A percentile compares a stretch with the other conserved stretches of the same genome.
Conservation (phyloP, 92 coral and sea anemone genomes). For the Phenganax marumi region DNA sequence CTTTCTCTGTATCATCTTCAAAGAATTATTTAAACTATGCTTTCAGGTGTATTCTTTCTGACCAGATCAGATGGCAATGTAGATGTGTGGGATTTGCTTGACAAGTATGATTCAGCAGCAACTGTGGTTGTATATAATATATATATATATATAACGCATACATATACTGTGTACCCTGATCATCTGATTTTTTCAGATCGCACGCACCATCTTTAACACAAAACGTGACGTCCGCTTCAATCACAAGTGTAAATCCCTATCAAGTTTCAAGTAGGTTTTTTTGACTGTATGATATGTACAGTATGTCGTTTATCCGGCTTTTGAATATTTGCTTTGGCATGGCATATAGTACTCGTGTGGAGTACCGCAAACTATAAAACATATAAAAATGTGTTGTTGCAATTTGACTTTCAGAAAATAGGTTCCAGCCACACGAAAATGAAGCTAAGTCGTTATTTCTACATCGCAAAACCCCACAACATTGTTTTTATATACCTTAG, state of each 20-base stretch:
- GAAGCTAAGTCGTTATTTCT: too few relatives aligned
- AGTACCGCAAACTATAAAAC: background rate
- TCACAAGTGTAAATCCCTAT: slow-evolving; percentile 85
- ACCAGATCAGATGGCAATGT: slow-evolving; percentile 93
- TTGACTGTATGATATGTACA: background rate
- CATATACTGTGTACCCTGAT: background rate
- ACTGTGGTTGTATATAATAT: background rate
- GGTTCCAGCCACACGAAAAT: too few relatives aligned
- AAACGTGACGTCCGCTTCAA: slow-evolving; percentile 85
- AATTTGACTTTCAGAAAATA: too few relatives aligned
- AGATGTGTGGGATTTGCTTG: slow-evolving; percentile 96
- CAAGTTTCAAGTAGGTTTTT: slow-evolving; percentile 85
- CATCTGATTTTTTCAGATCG: slow-evolving; percentile 55
- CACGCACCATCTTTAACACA: slow-evolving; percentile 96
- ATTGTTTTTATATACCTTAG: too few relatives aligned
- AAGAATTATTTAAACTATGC: background rate
- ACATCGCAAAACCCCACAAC: too few relatives aligned
- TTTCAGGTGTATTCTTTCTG: slow-evolving; percentile 88
- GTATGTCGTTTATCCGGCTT: background rate
- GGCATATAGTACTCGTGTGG: background rate
- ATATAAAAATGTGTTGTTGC: too few relatives aligned
- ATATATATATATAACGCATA: background rate
- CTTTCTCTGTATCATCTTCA: too few relatives aligned
- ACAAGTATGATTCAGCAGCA: slow-evolving; percentile 60
- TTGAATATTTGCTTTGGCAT: background rate